Base-by-base conservation (phyloP, 2,797 vertebrate genomes). In the Rhinophrynus dorsalis region DNA sequence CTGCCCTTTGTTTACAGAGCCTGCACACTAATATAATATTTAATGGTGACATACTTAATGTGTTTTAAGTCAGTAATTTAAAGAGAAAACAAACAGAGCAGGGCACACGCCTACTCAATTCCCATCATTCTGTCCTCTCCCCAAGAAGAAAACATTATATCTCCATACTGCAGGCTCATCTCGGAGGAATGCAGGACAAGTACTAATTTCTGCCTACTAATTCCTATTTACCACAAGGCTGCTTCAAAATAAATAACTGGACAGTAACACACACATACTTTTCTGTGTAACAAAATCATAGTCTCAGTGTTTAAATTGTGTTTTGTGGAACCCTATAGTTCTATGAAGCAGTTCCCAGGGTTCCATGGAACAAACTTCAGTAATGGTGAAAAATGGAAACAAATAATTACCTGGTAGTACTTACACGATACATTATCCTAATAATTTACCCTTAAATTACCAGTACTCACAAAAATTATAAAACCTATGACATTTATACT, bases 41-140 rank as follows among this genome's bases (percentile, higher is more conserved):
- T 3, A 20, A 15, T 38, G 40, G 42, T 13, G 60, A 58, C 42
- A 20, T 12, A 40, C 32, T 35, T 56, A 13, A 3, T 8, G 8
- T 56, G 21, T 54, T 63, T 21, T 24, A 27, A 47, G 52, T 51
- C 52, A 50, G 52, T 54, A 57, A 38, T 15, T 24, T 18, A 40
- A 15, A 47, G 12, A 65, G 27, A 58, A 51, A 72, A 65, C 42
- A 64, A 64, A 48, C 50, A 63, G 3, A 3, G 23, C 4, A 15
- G 1, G 18, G 52, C 51, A 29, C 37, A 71, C 61, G 52, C 69
- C 69, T 65, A 65, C 69, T 65, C 69, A 72, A 27, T 72, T 72
- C 68, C 45, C 60, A 69, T 33, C 37, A 13, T 33, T 29, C 45
- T 15, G 4, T 37, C 45, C 47, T 18, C 55, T 51, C 57, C 48